Conservation (phyloP, 2,888 invertebrate genomes). For the Pelosia muscerda region DNA sequence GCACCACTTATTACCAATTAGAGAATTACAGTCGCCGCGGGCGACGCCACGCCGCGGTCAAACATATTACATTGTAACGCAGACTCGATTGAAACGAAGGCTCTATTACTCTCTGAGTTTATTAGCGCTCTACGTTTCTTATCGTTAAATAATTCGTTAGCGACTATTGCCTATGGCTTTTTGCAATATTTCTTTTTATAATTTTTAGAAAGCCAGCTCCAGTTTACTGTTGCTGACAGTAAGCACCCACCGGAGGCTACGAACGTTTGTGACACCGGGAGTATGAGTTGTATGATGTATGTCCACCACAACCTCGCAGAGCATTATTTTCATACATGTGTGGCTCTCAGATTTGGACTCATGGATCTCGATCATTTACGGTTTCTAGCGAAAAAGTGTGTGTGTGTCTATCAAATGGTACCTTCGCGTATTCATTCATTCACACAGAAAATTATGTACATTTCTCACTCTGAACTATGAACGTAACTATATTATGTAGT, state of each 20-base stretch:
- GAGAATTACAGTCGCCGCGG: slow-evolving; percentile 14
- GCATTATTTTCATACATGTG: background rate
- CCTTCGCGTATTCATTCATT: background rate
- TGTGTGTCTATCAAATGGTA: too few species aligned
- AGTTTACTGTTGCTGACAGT: background rate
- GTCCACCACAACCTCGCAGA: background rate
- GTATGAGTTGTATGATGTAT: background rate
- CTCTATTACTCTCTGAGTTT: slow-evolving; percentile 14
- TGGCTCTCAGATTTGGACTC: background rate
- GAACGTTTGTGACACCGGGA: background rate
- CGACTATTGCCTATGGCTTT: background rate
- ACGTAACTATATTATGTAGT: background rate
- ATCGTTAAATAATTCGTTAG: background rate
- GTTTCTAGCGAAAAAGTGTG: background rate
- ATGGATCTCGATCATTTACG: background rate
- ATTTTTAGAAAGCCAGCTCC: background rate
- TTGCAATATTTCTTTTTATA: background rate
- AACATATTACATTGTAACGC: slow-evolving; percentile 8
- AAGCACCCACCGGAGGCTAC: background rate
- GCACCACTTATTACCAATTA: slow-evolving; percentile 21
- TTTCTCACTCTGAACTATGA: too few species aligned
- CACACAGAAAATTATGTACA: background rate
- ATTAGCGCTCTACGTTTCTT: slow-evolving; percentile 8
- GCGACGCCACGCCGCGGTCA: background rate
- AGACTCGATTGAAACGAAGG: slow-evolving; percentile 14